phyloP scores from a whole-genome alignment of 2,113 vertebrate species.

The Cavia porcellus region DNA sequence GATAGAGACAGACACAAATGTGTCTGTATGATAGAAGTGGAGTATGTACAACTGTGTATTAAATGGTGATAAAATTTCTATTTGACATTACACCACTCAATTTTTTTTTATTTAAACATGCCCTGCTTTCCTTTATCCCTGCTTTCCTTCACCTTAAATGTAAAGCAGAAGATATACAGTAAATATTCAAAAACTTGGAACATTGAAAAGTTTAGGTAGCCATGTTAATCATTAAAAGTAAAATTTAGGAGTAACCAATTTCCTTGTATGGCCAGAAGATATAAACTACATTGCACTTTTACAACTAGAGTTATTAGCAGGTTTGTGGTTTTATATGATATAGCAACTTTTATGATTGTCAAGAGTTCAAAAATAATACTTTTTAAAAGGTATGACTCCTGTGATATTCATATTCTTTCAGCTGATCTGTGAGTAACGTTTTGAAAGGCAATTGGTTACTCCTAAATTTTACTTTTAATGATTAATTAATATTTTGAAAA shows the following conservation, averaged over 20 bases:
- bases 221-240: conserved; percentile 48
- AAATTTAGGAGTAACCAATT: conserved; percentile 59
- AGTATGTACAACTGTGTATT: neutral
- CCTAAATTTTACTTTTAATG: conserved; percentile 60
- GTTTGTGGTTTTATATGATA: conserved; percentile 49
- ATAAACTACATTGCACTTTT: neutral
- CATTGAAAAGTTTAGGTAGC: neutral
- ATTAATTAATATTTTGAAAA: conserved; percentile 40
- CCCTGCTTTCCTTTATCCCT: neutral
- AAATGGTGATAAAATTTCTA: neutral
- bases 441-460: conserved; percentile 52
- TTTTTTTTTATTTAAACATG: neutral
- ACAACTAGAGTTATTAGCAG: neutral
- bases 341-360: conserved; percentile 42
- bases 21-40: neutral
- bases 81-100: neutral
- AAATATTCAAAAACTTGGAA: neutral
- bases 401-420: conserved; percentile 32
- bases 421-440: conserved; percentile 28
- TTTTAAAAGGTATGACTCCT: conserved; percentile 44
- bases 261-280: neutral
- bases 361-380: conserved; percentile 40
- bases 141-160: neutral
- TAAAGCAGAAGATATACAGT: neutral
- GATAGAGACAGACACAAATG: neutral